A percentile compares a stretch with the other conserved stretches of the same genome.
phyloP scores from a whole-genome alignment of 2,888 invertebrate genomes.

The Apomyelois bistriatella region DNA sequence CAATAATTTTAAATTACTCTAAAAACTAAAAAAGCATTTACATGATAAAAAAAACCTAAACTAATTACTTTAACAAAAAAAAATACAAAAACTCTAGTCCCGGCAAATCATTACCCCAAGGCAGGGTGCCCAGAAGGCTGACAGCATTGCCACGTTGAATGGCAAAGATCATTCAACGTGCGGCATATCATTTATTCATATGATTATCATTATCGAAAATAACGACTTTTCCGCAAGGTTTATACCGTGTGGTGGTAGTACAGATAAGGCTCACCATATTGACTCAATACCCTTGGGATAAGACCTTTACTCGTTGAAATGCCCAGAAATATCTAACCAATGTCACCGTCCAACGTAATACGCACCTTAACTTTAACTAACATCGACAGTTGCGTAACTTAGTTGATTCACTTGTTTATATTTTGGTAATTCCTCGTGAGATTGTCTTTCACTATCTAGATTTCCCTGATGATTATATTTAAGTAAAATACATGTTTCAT shows the following conservation, averaged over 20 bases:
- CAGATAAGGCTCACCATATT: constrained; percentile 12
- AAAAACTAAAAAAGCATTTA: too few relatives aligned
- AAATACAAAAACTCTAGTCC: too few relatives aligned
- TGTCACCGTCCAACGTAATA: background rate
- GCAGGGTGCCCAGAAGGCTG: too few relatives aligned
- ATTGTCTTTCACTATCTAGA: background rate
- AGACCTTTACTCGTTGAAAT: constrained; percentile 11
- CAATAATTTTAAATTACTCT: too few relatives aligned
- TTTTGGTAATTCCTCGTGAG: constrained; percentile 5
- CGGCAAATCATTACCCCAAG: too few relatives aligned
- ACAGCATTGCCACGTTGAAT: too few relatives aligned
- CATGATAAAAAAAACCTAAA: too few relatives aligned
- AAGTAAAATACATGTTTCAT: background rate
- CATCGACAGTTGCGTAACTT: constrained; percentile 1
- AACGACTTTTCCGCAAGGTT: too few relatives aligned
- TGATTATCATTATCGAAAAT: too few relatives aligned
- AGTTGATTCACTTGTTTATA: constrained; percentile 4
- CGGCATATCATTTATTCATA: too few relatives aligned
- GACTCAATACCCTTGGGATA: constrained; percentile 17
- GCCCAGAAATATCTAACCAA: background rate
- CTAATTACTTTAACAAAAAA: too few relatives aligned
- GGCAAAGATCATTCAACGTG: too few relatives aligned
- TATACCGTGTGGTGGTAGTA: background rate
- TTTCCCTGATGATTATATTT: background rate
- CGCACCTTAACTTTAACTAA: background rate